Base-by-base conservation (phyloP, 2,113 vertebrate species). In the Callionymus lyra region DNA sequence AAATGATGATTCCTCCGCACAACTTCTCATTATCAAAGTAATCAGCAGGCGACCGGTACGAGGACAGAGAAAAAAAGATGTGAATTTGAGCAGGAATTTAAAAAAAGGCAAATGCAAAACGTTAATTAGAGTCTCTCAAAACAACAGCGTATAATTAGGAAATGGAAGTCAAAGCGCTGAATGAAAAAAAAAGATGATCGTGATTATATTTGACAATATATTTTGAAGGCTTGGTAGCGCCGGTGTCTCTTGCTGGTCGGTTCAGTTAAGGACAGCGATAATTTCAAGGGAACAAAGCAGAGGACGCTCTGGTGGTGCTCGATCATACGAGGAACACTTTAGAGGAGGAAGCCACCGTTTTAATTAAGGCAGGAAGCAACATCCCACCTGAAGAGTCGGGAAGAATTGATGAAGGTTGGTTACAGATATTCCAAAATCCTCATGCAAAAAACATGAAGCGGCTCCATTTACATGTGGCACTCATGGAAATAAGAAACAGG, bases 91-190 rank as follows among this genome's bases (percentile, higher is more conserved):
- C 9, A 67, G 38, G 59, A 54, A 70, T 74, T 70, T 65, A 45
- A 59, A 71, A 65, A 62, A 59, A 70, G 65, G 56, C 41, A n/a
- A 47, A 70, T 72, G 68, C 53, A 61, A 63, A 42, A 50, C 54
- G 46, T 56, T 68, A 80, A 79, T 79, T 77, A 65, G 71, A 51
- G 58, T 65, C 63, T 68, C 45, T 40, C 65, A 55, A 79, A 74
- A 80, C 70, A 80, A 80, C 79, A 70, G 68, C 58, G 64, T 53
- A 47, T 65, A 72, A 79, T 83, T 72, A 79, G 38, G 49, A 52
- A 56, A 53, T 34, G 47, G 50, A 39, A 72, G 63, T 70, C 67
- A 65, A 65, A 68, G 68, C 69, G 43, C 41, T 21, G 47, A 48
- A 56, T 68, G 65, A 63, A 49, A 53, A 65, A 41, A 31, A 54